Percentiles rank a stretch among this genome's conserved stretches.
Conservation (phyloP, 37 sponge, comb jelly and placozoan species). For the Bolinopsis microptera region DNA sequence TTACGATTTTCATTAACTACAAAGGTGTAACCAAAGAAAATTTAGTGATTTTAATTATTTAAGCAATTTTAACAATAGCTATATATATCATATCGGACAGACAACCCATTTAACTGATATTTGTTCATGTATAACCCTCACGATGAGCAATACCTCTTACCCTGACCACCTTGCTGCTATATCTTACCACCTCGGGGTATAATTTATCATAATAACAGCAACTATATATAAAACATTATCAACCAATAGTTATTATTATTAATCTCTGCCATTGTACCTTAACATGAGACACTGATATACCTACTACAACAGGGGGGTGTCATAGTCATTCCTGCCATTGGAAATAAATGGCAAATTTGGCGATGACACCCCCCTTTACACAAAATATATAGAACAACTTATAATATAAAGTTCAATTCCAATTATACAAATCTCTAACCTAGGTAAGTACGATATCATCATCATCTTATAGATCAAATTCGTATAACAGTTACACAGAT, state of each 20-base stretch:
- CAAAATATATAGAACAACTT: constrained; percentile 38
- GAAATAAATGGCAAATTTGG: too few relatives aligned
- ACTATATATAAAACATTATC: background rate
- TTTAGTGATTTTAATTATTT: constrained; percentile 43
- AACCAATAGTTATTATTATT: background rate
- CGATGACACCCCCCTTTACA: too few relatives aligned
- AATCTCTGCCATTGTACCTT: background rate
- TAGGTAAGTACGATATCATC: background rate
- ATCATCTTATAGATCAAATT: background rate
- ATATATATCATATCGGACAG: background rate
- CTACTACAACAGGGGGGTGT: too few relatives aligned
- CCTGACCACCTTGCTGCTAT: background rate
- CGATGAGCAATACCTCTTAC: background rate
- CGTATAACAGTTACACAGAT: background rate
- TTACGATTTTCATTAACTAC: background rate
- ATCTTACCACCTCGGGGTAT: too few relatives aligned
- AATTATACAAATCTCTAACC: background rate
- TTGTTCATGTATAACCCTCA: background rate
- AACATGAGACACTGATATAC: background rate
- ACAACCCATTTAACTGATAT: background rate
- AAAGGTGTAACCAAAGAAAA: background rate
- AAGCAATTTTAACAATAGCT: constrained; percentile 30
- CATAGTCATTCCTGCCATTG: too few relatives aligned
- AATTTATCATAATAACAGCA: background rate
- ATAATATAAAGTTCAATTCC: constrained; percentile 38